Evolutionary conservation across 2,797 vertebrate species (phyloP), one percentile per base, ranked within the genome.

Genomic region (Lagodon rhomboides): DNA sequence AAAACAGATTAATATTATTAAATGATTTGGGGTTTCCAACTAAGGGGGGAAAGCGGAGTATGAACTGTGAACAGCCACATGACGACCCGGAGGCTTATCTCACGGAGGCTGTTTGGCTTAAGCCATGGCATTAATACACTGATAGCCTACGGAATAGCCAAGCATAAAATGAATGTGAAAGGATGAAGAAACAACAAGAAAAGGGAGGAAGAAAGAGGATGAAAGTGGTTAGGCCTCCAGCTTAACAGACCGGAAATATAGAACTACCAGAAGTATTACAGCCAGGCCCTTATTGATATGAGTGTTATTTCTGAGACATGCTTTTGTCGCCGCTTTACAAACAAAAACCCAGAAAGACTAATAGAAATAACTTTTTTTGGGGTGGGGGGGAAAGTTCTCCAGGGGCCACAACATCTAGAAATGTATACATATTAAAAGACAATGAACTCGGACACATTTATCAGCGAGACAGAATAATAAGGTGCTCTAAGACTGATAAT

Each of bases 151-250:
- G 95, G 93, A 95, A 96, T 95, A 96, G 95, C 95, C 95, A 96
- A 96, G 95, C 96, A 96, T 96, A 95, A 96, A 96, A 96, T 96
- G 95, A 96, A 95, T 95, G 95, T 95, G 91, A 95, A 95, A 95
- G 95, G 93, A 95, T 95, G 95, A 95, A 95, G 95, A 96, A 95
- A 95, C 94, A 95, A 95, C 95, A 95, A 95, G 95, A 95, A 96
- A 94, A 88, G 93, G 82, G 79, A 87, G 88, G 91, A 94, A 94
- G 93, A 95, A 95, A 94, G 88, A 91, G 91, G 91, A 93, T 93
- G 93, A 92, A 93, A 94, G 94, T 95, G 92, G 94, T 95, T 95
- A 94, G 94, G 92, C 93, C 93, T 92, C 92, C 91, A 87, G 92
- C 87, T 95, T 94, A 95, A 93, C 94, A 93, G 94, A 95, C 80